Conservation (phyloP, 2,113 vertebrate genomes). For the Dicrurus megarhynchus region DNA sequence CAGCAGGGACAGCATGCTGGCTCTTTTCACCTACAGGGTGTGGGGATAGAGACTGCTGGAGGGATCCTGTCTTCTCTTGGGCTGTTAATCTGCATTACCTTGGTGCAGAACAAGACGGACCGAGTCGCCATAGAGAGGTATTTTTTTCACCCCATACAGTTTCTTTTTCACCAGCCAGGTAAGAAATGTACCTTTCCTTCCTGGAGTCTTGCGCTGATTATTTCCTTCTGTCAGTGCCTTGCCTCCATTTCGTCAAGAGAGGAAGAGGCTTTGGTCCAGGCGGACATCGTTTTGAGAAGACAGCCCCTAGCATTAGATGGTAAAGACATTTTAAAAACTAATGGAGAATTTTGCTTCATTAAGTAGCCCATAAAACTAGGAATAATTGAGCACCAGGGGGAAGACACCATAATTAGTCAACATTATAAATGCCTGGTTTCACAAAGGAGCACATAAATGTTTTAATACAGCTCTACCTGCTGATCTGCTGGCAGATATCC, state of each 20-base stretch:
- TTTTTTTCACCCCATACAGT: not conserved
- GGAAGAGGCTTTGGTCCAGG: not conserved
- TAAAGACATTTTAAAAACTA: conserved; percentile 1
- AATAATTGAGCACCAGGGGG: not conserved
- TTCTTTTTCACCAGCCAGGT: not conserved
- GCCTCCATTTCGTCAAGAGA: not conserved
- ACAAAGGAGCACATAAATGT: not conserved
- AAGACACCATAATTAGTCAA: conserved; percentile 13
- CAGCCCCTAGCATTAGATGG: not conserved
- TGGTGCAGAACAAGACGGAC: not conserved
- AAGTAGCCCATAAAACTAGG: conserved; percentile 24
- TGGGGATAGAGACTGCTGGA: not conserved
- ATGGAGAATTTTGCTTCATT: conserved; percentile 27
- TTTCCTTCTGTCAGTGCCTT: not conserved
- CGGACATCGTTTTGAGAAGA: not conserved
- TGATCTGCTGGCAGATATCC: not conserved
- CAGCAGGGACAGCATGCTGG: not conserved
- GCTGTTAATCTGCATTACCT: not conserved
- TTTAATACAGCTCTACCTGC: not conserved
- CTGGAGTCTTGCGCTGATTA: not conserved
- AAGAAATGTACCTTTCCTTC: not conserved
- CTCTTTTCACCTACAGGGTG: not conserved
- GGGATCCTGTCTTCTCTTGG: not conserved
- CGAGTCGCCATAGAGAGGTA: not conserved
- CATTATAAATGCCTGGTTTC: conserved; percentile 35